Base-by-base conservation (phyloP, 2,113 vertebrate genomes). In the Ceyx margarethae region DNA sequence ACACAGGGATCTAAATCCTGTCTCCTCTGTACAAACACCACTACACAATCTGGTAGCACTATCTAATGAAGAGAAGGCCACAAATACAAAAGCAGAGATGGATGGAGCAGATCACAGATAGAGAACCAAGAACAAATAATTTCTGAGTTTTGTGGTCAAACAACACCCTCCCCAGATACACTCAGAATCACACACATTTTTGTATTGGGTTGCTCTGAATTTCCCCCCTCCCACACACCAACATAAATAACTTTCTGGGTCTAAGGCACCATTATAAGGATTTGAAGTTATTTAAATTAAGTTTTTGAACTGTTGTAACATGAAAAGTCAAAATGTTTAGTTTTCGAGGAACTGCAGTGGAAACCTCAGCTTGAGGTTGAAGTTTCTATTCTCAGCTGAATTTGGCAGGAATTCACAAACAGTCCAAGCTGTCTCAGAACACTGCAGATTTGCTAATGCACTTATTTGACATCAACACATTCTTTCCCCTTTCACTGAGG, bases 121-220 rank as follows among this genome's bases (percentile, higher is more conserved):
- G 6, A 51, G 62, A 64, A n/a, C 7, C 10, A 26, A 61, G 68
- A 66, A 46, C 37, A 62, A 76, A 15, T 8, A n/a, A 67, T 19
- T 75, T 51, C 28, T n/a, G 48, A 35, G 29, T 51, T 79, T 79
- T 29, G 22, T 15, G 58, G 53, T 67, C 53, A 35, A 19, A 53
- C 51, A 53, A 12, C 10, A 0, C 7, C 3, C 3, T 7, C 17
- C 14, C 17, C 3, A 3, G 2, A 12, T n/a, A 43, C 12, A 16
- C 0, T 7, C 14, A 58, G 67, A 64, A 33, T 85, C 37, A 62
- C 20, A 42, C 4, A 50, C 9, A 40, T n/a, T 23, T 77, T 42
- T 54, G 8, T 51, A n/a, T 8, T 71, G n/a, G 35, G 13, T 45
- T 35, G 18, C n/a, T 87, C 66, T 68, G 40, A 53, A 65, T 53